Evolutionary conservation across 2,113 vertebrate species (phyloP).

Genomic region (Uria aalge): DNA sequence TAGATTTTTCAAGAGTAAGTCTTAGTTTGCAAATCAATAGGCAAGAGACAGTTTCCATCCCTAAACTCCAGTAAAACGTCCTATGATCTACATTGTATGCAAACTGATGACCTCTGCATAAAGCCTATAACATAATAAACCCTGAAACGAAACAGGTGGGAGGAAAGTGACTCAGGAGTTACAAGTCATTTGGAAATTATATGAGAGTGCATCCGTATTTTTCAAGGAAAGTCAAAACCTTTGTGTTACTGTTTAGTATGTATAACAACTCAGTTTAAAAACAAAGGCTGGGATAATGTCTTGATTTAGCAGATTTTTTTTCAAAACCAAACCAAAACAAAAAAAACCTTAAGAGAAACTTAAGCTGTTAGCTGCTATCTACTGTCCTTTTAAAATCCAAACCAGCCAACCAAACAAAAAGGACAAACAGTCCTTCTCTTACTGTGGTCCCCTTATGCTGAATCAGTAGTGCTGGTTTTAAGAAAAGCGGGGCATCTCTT

Average conservation of each 20-base stretch:
- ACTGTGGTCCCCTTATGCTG: neutral
- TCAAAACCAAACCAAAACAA: neutral
- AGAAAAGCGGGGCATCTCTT: neutral
- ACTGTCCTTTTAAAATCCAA: neutral
- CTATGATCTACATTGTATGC: conserved; percentile 29
- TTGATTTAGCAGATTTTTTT: neutral
- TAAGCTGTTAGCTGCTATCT: neutral
- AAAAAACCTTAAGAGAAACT: neutral
- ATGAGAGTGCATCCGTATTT: neutral
- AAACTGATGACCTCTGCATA: conserved; percentile 64
- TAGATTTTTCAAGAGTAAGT: conserved; percentile 56
- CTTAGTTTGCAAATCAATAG: conserved; percentile 49
- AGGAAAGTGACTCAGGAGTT: conserved; percentile 56
- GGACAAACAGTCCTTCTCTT: neutral
- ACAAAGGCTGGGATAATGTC: neutral
- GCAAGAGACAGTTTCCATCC: conserved; percentile 32
- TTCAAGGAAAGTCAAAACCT: conserved; percentile 37
- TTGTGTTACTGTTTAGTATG: neutral
- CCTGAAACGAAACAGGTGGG: conserved; percentile 48
- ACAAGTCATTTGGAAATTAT: neutral
- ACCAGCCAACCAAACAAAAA: neutral
- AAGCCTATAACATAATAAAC: conserved; percentile 18
- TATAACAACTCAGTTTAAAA: neutral
- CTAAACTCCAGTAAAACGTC: conserved; percentile 38
- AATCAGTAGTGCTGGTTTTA: neutral